Evolutionary conservation across 1,140 invertebrate species (phyloP).

Genomic region (Tenebrio molitor): DNA sequence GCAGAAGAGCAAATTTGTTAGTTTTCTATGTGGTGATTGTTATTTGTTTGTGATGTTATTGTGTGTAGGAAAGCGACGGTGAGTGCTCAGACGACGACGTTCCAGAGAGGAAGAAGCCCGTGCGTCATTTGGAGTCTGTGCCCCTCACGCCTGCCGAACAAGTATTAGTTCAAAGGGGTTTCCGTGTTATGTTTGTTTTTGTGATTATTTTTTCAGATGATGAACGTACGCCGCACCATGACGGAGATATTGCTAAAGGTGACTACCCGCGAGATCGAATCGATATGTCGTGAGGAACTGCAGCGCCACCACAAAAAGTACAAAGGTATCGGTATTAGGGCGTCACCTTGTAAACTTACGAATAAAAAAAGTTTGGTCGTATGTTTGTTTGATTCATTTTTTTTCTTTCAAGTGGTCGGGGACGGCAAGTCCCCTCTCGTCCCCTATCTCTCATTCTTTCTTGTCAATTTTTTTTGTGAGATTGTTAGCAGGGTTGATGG

Average conservation of each 20-base stretch:
- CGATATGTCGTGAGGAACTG: slow-evolving; percentile 83
- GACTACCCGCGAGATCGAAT: slow-evolving; percentile 89
- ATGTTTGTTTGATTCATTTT: slow-evolving; percentile 34
- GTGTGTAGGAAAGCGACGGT: slow-evolving; percentile 63
- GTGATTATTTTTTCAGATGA: slow-evolving; percentile 78
- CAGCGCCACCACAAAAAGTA: slow-evolving; percentile 67
- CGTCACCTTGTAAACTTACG: slow-evolving; percentile 12
- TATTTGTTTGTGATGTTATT: slow-evolving; percentile 26
- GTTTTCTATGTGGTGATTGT: slow-evolving; percentile 60
- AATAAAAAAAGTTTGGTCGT: slow-evolving; percentile 24
- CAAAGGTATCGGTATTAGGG: slow-evolving; percentile 60
- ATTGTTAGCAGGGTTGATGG: slow-evolving; percentile 60
- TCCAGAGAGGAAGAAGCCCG: slow-evolving; percentile 2
- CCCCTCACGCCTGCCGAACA: slow-evolving; percentile 66
- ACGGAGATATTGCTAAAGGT: slow-evolving; percentile 95
- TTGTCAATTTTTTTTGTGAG: slow-evolving; percentile 43
- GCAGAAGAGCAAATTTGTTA: slow-evolving; percentile 88
- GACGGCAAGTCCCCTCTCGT: background rate
- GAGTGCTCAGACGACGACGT: slow-evolving; percentile 59
- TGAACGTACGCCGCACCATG: slow-evolving; percentile 86
- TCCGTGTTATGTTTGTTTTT: slow-evolving; percentile 14
- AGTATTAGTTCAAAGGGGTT: slow-evolving; percentile 54
- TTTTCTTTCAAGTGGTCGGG: slow-evolving; percentile 12
- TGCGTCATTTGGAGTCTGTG: slow-evolving; percentile 46
- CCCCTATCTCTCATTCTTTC: background rate